Evolutionary conservation across 2,888 invertebrate species (phyloP).

Genomic region (Hartigia nigra): DNA sequence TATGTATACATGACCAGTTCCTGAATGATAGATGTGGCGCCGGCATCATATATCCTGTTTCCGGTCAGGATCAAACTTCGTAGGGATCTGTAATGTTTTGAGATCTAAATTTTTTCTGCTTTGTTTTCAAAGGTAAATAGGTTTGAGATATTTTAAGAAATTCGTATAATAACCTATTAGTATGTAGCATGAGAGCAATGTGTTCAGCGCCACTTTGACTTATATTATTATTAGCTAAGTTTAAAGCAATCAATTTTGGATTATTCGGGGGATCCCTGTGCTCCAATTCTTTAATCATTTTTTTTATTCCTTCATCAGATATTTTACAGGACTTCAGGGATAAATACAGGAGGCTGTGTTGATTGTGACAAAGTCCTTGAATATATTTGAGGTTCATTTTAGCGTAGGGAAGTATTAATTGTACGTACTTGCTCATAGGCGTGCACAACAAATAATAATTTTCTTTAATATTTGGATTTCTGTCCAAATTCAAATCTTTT

Average conservation of each 20-base stretch:
- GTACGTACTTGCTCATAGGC: slow-evolving; percentile 34
- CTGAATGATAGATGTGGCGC: slow-evolving; percentile 36
- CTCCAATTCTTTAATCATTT: slow-evolving; percentile 48
- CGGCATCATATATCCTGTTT: slow-evolving; percentile 43
- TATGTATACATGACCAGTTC: slow-evolving; percentile 35
- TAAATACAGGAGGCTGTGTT: slow-evolving; percentile 44
- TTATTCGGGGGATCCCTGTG: slow-evolving; percentile 34
- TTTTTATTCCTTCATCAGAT: slow-evolving; percentile 44
- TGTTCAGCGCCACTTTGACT: slow-evolving; percentile 52
- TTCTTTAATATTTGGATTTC: slow-evolving; percentile 57
- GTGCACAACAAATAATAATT: slow-evolving; percentile 55
- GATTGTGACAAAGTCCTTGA: neutral
- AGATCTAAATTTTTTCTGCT: neutral
- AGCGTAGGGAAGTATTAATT: neutral
- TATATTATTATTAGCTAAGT: slow-evolving; percentile 61
- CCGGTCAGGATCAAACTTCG: slow-evolving; percentile 41
- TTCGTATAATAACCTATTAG: slow-evolving; percentile 35
- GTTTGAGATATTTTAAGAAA: slow-evolving; percentile 7
- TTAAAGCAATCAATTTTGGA: slow-evolving; percentile 50
- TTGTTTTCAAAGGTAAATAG: slow-evolving; percentile 45
- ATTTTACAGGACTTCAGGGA: slow-evolving; percentile 59
- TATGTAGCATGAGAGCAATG: slow-evolving; percentile 56
- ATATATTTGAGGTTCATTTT: neutral
- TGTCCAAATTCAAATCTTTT: slow-evolving; percentile 56
- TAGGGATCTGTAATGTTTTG: slow-evolving; percentile 36